Base-by-base conservation (phyloP, 2,888 invertebrate genomes). In the Cyrtodaria siliqua region DNA sequence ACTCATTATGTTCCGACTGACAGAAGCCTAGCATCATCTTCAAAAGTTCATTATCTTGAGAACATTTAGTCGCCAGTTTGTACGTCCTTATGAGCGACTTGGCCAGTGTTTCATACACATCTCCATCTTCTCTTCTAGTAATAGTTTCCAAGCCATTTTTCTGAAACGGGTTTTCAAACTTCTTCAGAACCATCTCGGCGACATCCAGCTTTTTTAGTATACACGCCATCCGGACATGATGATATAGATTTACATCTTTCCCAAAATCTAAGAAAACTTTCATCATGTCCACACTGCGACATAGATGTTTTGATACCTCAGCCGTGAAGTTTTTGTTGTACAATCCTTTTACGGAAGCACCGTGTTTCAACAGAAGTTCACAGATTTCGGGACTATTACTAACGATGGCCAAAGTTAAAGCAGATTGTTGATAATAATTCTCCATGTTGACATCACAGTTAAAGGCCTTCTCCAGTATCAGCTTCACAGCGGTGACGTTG, bases 141-240 rank as follows among this genome's bases (percentile, higher is more conserved):
- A 75, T 59, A 55, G 69, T 63, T 26, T 64, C 74, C 4, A 75
- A 20, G 18, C 59, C 74, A 12, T 69, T 59, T n/a, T 59, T n/a
- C 14, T 64, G 60, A 55, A 75, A 75, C 23, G 74, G 69, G 12
- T 59, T 23, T 4, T 57, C 62, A 53, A 42, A 69, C 9, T 50
- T 44, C 2, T 26, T 12, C 18, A 75, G 38, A 14, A 75, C 20
- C 27, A 69, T 49, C 38, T 75, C 61, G 1, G 74, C 74, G 4
- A 69, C 63, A 57, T 59, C 59, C n/a, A 42, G 16, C 18, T 69
- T 53, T 23, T 63, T 57, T 12, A 52, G 53, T n/a, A 69, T 63
- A 47, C 74, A 75, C 9, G 74, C 57, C 27, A 69, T 52, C 60
- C 68, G 8, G 3, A 75, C 47, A 40, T 69, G 74, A 50, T 49